Evolutionary conservation across 1,140 invertebrate species (phyloP).

Genomic region (Ceratosolen fusciceps): DNA sequence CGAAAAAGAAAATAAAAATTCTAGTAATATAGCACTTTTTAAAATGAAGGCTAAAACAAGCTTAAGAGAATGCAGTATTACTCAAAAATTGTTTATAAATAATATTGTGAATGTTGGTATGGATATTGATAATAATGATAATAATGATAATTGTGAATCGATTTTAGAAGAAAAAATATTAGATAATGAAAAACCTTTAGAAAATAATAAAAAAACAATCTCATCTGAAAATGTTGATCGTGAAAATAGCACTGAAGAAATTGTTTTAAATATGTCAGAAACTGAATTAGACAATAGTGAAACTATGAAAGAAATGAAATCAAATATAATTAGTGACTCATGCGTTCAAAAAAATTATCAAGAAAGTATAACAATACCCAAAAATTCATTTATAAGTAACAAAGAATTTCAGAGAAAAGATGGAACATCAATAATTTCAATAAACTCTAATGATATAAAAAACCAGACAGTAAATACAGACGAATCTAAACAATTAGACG

Average conservation of each 20-base stretch:
- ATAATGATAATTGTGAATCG: background rate
- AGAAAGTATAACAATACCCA: constrained; percentile 34
- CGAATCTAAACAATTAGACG: constrained; percentile 1
- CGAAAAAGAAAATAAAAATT: constrained; percentile 28
- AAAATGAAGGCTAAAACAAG: constrained; percentile 30
- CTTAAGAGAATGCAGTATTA: constrained; percentile 31
- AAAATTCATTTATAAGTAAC: constrained; percentile 40
- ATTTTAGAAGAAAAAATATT: background rate
- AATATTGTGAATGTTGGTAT: constrained; percentile 31
- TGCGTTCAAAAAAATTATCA: constrained; percentile 14
- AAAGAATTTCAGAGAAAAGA: too few species aligned
- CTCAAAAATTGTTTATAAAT: constrained; percentile 36
- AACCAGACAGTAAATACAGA: background rate
- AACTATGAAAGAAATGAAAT: background rate
- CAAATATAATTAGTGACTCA: background rate
- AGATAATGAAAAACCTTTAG: constrained; percentile 1
- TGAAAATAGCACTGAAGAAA: constrained; percentile 34
- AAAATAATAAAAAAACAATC: constrained; percentile 14
- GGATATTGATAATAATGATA: constrained; percentile 10
- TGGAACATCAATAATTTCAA: background rate
- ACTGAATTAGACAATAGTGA: constrained; percentile 13
- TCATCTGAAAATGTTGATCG: background rate
- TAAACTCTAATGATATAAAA: background rate
- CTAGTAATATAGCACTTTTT: background rate
- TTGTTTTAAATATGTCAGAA: constrained; percentile 40